These are phyloP conservation scores for Bactericera cockerelli DNA, from an alignment of 1,140 invertebrate species.

Conservation along the genomic window DNA sequence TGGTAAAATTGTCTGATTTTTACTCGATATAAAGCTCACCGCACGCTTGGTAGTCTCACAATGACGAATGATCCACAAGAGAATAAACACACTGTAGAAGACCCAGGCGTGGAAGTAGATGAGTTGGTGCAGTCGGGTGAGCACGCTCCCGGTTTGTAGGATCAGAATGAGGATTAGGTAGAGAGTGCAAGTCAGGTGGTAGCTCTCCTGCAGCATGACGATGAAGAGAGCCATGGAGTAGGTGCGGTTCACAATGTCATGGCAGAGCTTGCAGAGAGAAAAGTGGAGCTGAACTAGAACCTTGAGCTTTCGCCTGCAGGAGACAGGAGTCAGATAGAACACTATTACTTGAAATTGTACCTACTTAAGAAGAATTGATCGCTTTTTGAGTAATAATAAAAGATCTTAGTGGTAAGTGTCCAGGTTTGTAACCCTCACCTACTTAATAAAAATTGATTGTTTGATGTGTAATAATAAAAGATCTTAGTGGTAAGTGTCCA, in stretches of 20 bases:
- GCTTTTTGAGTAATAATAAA: too few species aligned
- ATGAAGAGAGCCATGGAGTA: background rate
- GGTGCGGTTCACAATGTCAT: background rate
- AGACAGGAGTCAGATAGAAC: too few species aligned
- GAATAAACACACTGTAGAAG: background rate
- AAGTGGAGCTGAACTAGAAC: background rate
- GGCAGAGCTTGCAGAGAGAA: background rate
- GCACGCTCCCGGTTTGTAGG: background rate
- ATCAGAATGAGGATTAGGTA: background rate
- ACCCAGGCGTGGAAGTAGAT: background rate
- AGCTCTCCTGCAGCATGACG: background rate
- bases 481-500: too few species aligned
- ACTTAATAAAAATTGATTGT: too few species aligned
- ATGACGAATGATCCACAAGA: background rate
- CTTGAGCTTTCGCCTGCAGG: background rate
- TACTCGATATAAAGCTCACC: too few species aligned
- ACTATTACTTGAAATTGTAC: too few species aligned
- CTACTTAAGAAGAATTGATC: too few species aligned
- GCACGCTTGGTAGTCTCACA: background rate
- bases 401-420: too few species aligned
- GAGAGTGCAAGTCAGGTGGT: background rate
- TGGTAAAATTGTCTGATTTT: too few species aligned
- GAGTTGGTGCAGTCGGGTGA: background rate
- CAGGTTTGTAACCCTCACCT: too few species aligned
- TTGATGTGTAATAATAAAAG: too few species aligned